Percentiles rank a stretch among this genome's conserved stretches.
Conservation (phyloP, 2,113 vertebrate genomes). For the Mola mola region DNA sequence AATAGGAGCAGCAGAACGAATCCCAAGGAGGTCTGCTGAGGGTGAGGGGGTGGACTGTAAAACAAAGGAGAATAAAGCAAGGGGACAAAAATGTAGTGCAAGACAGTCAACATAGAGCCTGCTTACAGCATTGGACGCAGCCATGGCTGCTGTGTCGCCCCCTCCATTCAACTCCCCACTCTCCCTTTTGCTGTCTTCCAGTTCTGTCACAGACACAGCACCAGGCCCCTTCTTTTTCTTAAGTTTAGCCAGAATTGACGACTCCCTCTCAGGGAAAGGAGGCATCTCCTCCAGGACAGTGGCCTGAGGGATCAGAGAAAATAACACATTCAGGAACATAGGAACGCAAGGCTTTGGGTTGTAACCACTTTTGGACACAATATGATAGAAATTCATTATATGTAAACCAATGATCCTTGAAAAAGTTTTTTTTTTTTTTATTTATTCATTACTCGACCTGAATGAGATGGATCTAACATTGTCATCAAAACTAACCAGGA, state of each 20-base stretch:
- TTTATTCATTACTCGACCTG: too few relatives aligned
- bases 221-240: conserved; percentile 94
- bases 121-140: conserved; percentile 88
- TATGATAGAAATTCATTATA: too few relatives aligned
- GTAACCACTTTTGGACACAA: too few relatives aligned
- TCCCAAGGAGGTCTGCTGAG: conserved; percentile 89
- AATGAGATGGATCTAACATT: too few relatives aligned
- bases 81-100: too few relatives aligned
- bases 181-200: conserved; percentile 89
- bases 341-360: background rate
- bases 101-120: too few relatives aligned
- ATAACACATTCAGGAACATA: background rate
- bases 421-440: background rate
- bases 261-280: conserved; percentile 92
- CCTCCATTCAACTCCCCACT: conserved; percentile 88
- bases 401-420: too few relatives aligned
- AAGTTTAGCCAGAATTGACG: conserved; percentile 91
- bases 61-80: background rate
- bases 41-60: conserved; percentile 91
- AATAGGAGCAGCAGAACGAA: conserved; percentile 82
- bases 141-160: conserved; percentile 77
- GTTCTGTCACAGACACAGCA: conserved; percentile 82
- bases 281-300: conserved; percentile 96
- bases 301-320: conserved; percentile 74
- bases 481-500: conserved; percentile 83